These are phyloP conservation scores for Lepus townsendii DNA, from an alignment of 2,797 vertebrate species.

Conservation along the genomic window DNA sequence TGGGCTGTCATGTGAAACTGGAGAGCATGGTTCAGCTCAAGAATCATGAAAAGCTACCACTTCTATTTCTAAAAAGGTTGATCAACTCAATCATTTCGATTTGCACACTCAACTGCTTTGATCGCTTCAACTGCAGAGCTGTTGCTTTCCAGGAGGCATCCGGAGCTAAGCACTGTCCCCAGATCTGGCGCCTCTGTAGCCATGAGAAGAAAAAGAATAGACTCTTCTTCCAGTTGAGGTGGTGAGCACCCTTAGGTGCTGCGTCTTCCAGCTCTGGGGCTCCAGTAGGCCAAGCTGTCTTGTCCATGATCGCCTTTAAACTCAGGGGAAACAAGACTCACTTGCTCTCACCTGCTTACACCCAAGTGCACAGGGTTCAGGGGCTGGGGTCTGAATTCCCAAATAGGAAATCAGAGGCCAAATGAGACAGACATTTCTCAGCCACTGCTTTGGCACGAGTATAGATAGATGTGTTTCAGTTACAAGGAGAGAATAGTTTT, in stretches of 20 bases:
- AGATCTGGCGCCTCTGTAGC: neutral
- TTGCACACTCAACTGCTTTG: neutral
- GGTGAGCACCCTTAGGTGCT: rapidly evolving
- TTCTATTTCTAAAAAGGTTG: neutral
- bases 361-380: neutral
- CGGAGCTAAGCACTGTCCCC: neutral
- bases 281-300: neutral
- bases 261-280: too few relatives aligned
- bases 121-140: neutral
- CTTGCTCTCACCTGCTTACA: neutral
- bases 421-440: neutral
- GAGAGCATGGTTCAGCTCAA: neutral
- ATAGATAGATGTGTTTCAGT: neutral
- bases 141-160: neutral
- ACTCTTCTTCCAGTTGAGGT: neutral
- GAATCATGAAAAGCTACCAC: neutral
- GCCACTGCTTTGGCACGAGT: rapidly evolving
- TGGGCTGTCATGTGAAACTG: neutral
- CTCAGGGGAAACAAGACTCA: neutral
- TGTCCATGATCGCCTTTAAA: neutral
- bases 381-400: neutral
- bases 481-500: neutral
- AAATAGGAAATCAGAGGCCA: neutral
- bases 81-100: neutral
- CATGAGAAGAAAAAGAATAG: neutral